phyloP scores from a whole-genome alignment of 2,113 vertebrate species.

The Natator depressus region DNA sequence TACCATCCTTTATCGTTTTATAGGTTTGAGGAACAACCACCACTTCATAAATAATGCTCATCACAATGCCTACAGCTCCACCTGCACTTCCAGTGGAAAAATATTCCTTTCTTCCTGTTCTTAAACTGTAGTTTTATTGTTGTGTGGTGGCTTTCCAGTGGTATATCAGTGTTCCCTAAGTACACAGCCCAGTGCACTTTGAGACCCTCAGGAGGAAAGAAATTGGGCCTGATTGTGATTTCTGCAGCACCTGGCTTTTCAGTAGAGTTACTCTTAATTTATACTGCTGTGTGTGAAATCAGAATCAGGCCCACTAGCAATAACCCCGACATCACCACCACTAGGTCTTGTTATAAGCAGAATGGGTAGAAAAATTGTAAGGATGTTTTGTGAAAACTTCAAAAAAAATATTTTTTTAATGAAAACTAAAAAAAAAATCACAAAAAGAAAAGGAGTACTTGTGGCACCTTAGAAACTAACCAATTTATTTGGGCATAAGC shows the following conservation, averaged over 20 bases:
- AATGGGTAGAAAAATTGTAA: not conserved
- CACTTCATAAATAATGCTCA: not conserved
- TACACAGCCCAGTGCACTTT: not conserved
- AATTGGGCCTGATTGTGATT: not conserved
- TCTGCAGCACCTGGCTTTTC: not conserved
- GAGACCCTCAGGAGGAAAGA: not conserved
- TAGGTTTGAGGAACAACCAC: not conserved
- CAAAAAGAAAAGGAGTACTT: too few relatives aligned
- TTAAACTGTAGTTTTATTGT: not conserved
- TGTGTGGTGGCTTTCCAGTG: not conserved
- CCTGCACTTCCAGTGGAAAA: not conserved
- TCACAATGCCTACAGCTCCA: not conserved
- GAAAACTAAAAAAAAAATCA: not conserved
- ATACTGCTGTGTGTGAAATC: not conserved
- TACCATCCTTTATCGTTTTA: not conserved
- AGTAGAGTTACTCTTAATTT: not conserved
- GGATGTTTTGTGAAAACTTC: not conserved
- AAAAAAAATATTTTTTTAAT: not conserved
- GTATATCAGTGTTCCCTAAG: too few relatives aligned
- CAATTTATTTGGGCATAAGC: too few relatives aligned
- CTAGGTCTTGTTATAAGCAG: not conserved
- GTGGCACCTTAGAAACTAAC: too few relatives aligned
- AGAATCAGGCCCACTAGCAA: not conserved
- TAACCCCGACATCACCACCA: not conserved
- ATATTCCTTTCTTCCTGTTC: not conserved